A percentile compares a stretch with the other conserved stretches of the same genome.
Conservation (phyloP, 2,113 vertebrate genomes). For the Spilogale gracilis region DNA sequence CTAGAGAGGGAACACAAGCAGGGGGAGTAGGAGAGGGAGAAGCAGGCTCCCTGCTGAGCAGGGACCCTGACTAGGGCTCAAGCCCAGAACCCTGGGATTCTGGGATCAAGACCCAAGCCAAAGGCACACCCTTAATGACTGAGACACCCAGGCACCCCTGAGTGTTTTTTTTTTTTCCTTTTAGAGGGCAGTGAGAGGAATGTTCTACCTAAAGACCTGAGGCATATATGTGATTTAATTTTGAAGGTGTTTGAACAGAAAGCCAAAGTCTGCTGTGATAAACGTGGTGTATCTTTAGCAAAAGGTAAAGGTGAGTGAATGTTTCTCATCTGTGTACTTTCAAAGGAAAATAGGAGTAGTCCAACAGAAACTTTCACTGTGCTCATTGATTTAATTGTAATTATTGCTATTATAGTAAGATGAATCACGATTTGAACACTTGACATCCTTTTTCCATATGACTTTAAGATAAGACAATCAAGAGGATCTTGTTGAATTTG, state of each 20-base stretch:
- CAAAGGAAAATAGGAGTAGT: background rate
- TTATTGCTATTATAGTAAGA: background rate
- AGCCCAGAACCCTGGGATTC: no score
- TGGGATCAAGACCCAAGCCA: no score
- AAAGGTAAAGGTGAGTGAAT: background rate
- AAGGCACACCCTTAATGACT: no score
- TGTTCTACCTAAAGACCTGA: constrained; percentile 37
- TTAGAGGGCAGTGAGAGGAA: constrained; percentile 17
- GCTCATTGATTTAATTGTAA: background rate
- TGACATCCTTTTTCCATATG: background rate
- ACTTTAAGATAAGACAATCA: background rate
- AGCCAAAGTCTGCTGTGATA: background rate
- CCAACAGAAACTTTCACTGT: background rate
- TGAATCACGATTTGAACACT: background rate
- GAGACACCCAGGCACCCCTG: no score
- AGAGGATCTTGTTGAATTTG: background rate
- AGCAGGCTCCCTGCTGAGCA: no score
- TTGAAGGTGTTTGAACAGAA: constrained; percentile 48
- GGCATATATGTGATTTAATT: constrained; percentile 63
- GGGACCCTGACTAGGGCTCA: no score
- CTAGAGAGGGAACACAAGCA: no score
- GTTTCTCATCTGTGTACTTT: constrained; percentile 22
- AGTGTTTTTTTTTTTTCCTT: background rate
- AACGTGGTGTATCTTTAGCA: background rate
- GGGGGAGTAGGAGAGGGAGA: no score